Percentiles rank a stretch among this genome's conserved stretches.
Conservation (phyloP, 2,113 vertebrate species). For the Dicentrarchus labrax region DNA sequence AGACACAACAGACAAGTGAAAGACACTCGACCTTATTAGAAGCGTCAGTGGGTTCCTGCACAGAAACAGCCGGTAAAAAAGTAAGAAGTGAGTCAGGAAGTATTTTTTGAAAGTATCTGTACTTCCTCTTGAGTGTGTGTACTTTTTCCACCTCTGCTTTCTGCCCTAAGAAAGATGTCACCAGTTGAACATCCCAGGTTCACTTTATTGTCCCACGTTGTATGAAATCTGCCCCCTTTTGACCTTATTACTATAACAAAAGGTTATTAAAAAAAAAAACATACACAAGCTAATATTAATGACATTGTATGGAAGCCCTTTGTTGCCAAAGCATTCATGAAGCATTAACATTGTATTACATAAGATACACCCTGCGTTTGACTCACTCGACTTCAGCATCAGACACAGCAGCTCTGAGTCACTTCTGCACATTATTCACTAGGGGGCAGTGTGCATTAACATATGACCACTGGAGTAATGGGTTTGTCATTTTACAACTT, state of each 20-base stretch:
- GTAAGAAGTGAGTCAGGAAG: no score
- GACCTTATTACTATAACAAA: background rate
- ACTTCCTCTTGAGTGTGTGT: no score
- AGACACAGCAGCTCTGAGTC: background rate
- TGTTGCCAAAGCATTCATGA: background rate
- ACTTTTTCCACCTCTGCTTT: background rate
- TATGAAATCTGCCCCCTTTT: no score
- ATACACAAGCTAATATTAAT: background rate
- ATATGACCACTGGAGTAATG: background rate
- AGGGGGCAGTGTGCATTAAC: slow-evolving; percentile 51
- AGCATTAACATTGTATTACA: background rate
- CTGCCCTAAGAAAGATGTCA: no score
- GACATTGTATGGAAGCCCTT: background rate
- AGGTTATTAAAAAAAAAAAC: background rate
- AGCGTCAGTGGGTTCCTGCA: no score
- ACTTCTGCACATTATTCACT: slow-evolving; percentile 20
- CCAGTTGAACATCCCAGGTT: background rate
- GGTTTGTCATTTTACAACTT: background rate
- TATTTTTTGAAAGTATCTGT: no score
- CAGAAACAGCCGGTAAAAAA: no score
- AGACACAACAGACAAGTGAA: no score
- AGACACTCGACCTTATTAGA: no score
- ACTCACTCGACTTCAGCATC: background rate
- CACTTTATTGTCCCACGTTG: no score
- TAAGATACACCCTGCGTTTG: background rate